Conservation (phyloP, 1,140 invertebrate species). For the Leptopilina clavipes region DNA sequence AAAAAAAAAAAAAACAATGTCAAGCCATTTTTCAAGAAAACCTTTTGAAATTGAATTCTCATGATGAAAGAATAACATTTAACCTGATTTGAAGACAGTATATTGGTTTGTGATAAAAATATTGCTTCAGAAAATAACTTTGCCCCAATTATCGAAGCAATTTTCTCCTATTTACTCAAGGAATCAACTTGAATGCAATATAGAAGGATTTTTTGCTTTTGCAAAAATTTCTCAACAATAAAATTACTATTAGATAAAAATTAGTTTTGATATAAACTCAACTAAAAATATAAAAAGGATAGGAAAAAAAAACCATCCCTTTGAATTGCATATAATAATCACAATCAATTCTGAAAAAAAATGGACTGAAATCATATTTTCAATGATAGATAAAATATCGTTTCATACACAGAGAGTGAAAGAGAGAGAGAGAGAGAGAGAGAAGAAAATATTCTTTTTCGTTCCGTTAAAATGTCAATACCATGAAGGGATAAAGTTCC, state of each 20-base stretch:
- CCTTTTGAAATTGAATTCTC: not conserved
- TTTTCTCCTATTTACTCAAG: slow-evolving; percentile 2
- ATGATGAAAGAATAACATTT: not conserved
- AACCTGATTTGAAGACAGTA: not conserved
- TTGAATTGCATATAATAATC: no score
- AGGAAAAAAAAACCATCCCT: no score
- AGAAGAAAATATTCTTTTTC: slow-evolving; percentile 4
- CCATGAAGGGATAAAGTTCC: slow-evolving; percentile 1
- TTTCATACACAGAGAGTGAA: not conserved
- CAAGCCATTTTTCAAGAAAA: not conserved
- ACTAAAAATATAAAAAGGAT: no score
- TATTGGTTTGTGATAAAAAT: slow-evolving; percentile 5
- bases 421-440: no score
- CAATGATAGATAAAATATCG: not conserved
- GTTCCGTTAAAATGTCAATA: not conserved
- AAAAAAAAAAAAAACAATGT: not conserved
- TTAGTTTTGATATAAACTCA: no score
- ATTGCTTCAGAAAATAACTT: slow-evolving; percentile 13
- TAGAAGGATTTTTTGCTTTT: no score
- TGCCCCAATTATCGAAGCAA: slow-evolving; percentile 11
- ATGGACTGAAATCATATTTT: not conserved
- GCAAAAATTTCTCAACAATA: no score
- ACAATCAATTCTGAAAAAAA: not conserved
- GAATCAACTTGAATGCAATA: not conserved
- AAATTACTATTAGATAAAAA: no score